Evolutionary conservation across 2,888 invertebrate species (phyloP).

Genomic region (Tillus elongatus): DNA sequence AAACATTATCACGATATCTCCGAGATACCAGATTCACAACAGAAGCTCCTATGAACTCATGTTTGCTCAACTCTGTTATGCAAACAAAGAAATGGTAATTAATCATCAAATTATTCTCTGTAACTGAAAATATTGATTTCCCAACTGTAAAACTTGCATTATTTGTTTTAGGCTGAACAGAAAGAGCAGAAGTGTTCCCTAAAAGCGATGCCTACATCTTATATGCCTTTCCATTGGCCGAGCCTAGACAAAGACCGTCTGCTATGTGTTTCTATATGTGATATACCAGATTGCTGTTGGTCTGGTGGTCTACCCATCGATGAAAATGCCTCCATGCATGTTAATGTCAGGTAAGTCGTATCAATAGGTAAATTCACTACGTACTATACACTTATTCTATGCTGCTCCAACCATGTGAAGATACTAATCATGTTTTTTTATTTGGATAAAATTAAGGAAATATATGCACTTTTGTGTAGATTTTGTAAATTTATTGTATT

Average conservation of each 20-base stretch:
- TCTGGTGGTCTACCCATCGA: constrained; percentile 88
- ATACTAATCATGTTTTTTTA: too few species aligned
- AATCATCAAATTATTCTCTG: too few species aligned
- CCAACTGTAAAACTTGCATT: constrained; percentile 3
- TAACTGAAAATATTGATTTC: too few species aligned
- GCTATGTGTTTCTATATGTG: constrained; percentile 73
- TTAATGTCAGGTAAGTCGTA: constrained; percentile 66
- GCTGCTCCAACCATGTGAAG: too few species aligned
- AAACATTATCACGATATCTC: constrained; percentile 85
- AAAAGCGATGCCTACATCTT: constrained; percentile 76
- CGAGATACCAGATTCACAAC: constrained; percentile 90
- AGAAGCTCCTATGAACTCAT: constrained; percentile 68
- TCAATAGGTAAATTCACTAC: too few species aligned
- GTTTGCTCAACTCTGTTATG: constrained; percentile 82
- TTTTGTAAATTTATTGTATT: too few species aligned
- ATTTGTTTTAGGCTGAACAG: constrained; percentile 51
- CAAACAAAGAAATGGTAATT: too few species aligned
- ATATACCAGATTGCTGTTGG: constrained; percentile 68
- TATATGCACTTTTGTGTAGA: too few species aligned
- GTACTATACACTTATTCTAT: too few species aligned
- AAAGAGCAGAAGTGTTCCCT: constrained; percentile 47
- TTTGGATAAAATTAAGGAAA: too few species aligned
- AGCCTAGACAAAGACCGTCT: constrained; percentile 81
- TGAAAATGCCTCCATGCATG: constrained; percentile 72
- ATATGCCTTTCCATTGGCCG: constrained; percentile 96